Base-by-base conservation (phyloP, 2,888 invertebrate species). In the Macrophya alboannulata region DNA sequence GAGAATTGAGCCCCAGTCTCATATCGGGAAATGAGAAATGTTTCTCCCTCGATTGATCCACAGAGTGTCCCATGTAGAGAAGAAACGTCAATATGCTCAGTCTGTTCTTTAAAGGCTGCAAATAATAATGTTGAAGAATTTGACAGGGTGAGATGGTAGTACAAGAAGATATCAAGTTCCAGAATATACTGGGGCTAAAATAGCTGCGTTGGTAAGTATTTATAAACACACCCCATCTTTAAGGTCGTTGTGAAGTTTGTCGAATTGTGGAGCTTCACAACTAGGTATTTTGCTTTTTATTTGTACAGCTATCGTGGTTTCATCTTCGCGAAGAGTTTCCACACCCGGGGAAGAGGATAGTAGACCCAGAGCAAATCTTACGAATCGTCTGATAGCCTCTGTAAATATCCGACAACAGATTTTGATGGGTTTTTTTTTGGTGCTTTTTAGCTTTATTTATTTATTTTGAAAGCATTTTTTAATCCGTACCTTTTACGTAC, bases 181-280 rank as follows among this genome's bases (percentile, higher is more conserved):
- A 51, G 45, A 83, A 74, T 86, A 84, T 87, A 86, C 55, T 21
- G 76, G 81, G 55, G n/a, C 6, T 55, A n/a, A 8, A 55, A n/a
- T 55, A 8, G 10, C 25, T 4, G 25, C 84, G 62, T 76, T 31
- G 51, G 59, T 51, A 77, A 31, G 31, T 17, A 25, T 8, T 15
- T 68, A 68, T 45, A 31, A 62, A 84, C 76, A 71, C 90, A 93
- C 93, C 89, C 91, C 91, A 87, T 92, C 92, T 88, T 91, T 93
- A 21, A 93, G 88, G 68, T 92, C 92, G 79, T 91, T 92, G 83
- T 92, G 91, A 62, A 93, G 86, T 87, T 92, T 93, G 81, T 93
- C 93, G 88, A 93, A 93, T 40, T 92, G 90, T 45, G 86, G 31
- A 72, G 89, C 89, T 85, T 93, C 93, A 17, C 89, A 88, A 55